phyloP scores from a whole-genome alignment of 2,113 vertebrate species.

The Archilochus colubris region DNA sequence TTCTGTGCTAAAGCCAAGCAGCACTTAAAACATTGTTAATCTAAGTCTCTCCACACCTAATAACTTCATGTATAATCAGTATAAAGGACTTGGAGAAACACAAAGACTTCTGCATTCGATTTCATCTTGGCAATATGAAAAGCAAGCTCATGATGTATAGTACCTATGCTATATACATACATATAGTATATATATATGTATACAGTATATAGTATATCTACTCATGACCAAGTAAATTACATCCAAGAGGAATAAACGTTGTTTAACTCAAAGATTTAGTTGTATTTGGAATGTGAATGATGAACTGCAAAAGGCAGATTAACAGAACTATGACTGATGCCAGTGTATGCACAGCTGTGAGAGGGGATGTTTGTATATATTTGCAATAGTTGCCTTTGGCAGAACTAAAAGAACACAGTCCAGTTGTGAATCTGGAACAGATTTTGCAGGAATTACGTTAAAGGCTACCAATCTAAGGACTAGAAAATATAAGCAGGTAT shows the following conservation, averaged over 20 bases:
- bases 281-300: background rate
- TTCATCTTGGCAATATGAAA: background rate
- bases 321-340: background rate
- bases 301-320: background rate
- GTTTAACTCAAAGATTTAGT: background rate
- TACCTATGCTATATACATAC: background rate
- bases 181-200: too few species aligned
- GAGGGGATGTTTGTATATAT: background rate
- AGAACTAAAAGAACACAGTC: constrained; percentile 12
- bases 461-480: constrained; percentile 20
- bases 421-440: constrained; percentile 17
- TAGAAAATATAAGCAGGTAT: background rate
- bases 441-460: constrained; percentile 53
- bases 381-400: background rate
- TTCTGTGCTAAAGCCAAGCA: background rate
- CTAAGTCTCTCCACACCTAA: background rate
- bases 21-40: background rate
- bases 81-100: background rate
- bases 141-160: background rate
- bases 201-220: too few species aligned
- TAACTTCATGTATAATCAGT: background rate
- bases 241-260: background rate
- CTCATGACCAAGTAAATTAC: background rate
- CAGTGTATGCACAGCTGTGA: background rate
- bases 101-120: background rate